Conservation (phyloP, 2,113 vertebrate genomes). For the Bufo gargarizans region DNA sequence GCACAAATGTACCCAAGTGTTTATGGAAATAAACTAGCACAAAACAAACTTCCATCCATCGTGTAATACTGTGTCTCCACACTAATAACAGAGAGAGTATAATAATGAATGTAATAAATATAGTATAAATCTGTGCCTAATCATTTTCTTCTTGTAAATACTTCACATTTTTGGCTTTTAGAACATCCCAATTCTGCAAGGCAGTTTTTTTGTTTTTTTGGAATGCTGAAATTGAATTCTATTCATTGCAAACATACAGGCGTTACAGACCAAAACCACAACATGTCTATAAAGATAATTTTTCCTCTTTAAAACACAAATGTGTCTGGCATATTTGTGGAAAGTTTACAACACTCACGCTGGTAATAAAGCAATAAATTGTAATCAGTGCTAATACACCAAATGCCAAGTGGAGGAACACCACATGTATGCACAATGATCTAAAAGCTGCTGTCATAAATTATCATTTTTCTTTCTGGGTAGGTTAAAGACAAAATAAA, state of each 20-base stretch:
- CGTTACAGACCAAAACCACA: constrained; percentile 36
- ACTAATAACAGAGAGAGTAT: constrained; percentile 7
- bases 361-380: constrained; percentile 65
- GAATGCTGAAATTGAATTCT: constrained; percentile 12
- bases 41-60: constrained; percentile 21
- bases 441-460: constrained; percentile 49
- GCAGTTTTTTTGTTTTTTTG: constrained; percentile 33
- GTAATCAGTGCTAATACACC: constrained; percentile 63
- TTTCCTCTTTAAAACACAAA: constrained; percentile 20
- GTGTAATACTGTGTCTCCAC: neutral
- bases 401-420: constrained; percentile 61
- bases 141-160: constrained; percentile 19
- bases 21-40: constrained; percentile 12
- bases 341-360: constrained; percentile 55
- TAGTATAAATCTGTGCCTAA: constrained; percentile 29
- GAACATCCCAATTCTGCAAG: neutral
- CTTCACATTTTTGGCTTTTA: constrained; percentile 34
- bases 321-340: constrained; percentile 52
- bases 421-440: constrained; percentile 66
- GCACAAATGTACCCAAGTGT: neutral
- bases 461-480: constrained; percentile 23
- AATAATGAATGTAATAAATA: constrained; percentile 30
- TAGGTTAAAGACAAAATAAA: constrained; percentile 31
- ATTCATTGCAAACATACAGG: neutral
- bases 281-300: constrained; percentile 38